Base-by-base conservation (phyloP, 1,140 invertebrate genomes). In the Bombus huntii region DNA sequence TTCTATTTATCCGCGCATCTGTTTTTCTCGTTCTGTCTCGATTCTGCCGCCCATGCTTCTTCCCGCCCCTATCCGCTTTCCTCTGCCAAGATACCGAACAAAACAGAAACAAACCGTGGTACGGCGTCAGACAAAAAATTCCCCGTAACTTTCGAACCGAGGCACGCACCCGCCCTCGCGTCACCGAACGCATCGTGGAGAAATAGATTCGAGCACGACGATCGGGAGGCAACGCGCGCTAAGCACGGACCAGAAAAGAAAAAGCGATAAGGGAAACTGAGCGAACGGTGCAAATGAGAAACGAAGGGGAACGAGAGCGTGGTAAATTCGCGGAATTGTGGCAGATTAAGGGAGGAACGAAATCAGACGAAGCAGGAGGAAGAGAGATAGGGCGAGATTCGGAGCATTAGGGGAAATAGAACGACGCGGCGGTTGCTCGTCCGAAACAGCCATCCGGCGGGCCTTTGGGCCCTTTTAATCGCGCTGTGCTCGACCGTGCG, bases 1-100 rank as follows among this genome's bases (percentile, higher is more conserved):
- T 44, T 57, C 73, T 77, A 68, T 76, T 83, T 76, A 66, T 44
- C 73, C 44, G 5, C 34, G 44, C 42, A 47, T 77, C 62, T 22
- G 53, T 83, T 34, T 75, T 73, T 37, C 70, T 34, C 71, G 1
- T 62, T 74, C 57, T 47, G 22, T 31, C 47, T 65, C 71, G 39
- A 74, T 65, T 82, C 57, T 0, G 9, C 8, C 28, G 22, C 1
- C 10, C 9, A 25, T 44, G 65, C 34, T 70, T 53, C n/a, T 34
- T 31, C 13, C 37, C 53, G 15, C 8, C 68, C 22, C 34, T 37
- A 39, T 13, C 12, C 37, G 37, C 13, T n/a, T 9, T 6, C 44
- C 25, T 22, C 3, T 10, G 37, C 37, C 44, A 39, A 25, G 44
- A 31, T n/a, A 18, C 47, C 10, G 25, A 37, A 25, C 57, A 15